phyloP scores from a whole-genome alignment of 2,888 invertebrate genomes.

The Dyspetes luteomarginatus region DNA sequence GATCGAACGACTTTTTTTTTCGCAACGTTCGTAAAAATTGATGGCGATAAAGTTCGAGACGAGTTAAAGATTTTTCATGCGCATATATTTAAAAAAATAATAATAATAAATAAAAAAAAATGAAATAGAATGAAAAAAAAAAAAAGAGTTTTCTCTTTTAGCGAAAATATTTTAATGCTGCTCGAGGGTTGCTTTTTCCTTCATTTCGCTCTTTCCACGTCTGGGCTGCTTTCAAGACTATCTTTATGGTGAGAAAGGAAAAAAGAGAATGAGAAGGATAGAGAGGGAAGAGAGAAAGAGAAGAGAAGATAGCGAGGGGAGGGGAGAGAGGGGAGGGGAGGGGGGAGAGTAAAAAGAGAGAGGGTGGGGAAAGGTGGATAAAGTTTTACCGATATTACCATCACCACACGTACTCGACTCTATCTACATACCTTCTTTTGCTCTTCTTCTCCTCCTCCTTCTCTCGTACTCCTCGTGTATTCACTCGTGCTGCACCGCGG shows the following conservation, averaged over 20 bases:
- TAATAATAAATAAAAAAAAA: neutral
- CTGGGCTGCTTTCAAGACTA: neutral
- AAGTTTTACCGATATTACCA: constrained; percentile 53
- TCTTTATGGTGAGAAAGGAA: constrained; percentile 1
- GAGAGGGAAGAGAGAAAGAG: neutral
- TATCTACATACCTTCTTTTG: constrained; percentile 50
- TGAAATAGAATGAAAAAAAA: too few relatives aligned
- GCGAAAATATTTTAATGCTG: constrained; percentile 7
- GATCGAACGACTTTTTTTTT: neutral
- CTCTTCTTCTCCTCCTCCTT: constrained; percentile 18
- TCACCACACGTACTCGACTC: neutral
- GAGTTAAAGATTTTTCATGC: constrained; percentile 33
- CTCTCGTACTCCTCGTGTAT: constrained; percentile 23
- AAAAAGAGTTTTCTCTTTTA: constrained; percentile 31
- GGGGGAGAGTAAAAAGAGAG: neutral
- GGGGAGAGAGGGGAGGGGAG: constrained; percentile 17
- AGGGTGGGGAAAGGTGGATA: constrained; percentile 27
- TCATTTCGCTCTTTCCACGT: neutral
- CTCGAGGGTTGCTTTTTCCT: constrained; percentile 3
- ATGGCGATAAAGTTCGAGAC: neutral
- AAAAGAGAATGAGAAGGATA: neutral
- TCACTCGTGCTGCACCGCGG: constrained; percentile 52
- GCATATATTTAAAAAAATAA: constrained; percentile 30
- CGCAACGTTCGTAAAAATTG: neutral
- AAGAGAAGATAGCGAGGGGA: neutral